phyloP scores from a whole-genome alignment of 2,113 vertebrate genomes.

The Neotoma lepida region DNA sequence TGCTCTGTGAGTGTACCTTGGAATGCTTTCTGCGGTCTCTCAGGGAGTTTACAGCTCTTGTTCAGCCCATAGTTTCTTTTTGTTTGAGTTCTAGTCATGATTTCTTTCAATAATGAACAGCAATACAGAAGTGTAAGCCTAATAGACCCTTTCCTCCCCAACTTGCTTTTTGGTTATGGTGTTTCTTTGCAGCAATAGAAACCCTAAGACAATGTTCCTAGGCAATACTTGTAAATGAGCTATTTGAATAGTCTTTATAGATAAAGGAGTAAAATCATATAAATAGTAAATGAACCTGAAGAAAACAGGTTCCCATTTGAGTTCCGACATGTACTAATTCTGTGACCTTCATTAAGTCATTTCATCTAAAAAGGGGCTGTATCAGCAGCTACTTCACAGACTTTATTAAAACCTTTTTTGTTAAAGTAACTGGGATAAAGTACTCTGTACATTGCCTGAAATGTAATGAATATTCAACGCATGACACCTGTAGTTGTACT shows the following conservation, averaged over 20 bases:
- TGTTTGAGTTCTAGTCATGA: not conserved
- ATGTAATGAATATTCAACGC: not conserved
- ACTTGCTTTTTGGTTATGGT: not conserved
- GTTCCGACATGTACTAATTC: not conserved
- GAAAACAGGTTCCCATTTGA: not conserved
- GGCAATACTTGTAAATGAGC: not conserved
- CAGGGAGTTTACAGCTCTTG: not conserved
- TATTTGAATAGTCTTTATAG: conserved; percentile 7
- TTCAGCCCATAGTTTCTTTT: not conserved
- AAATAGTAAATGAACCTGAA: not conserved
- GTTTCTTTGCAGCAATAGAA: not conserved
- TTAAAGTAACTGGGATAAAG: not conserved
- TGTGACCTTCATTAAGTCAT: not conserved
- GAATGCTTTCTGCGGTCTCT: not conserved
- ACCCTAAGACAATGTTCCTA: not conserved
- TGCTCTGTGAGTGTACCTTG: not conserved
- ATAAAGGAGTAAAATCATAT: not conserved
- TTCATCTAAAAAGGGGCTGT: not conserved
- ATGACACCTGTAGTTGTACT: not conserved
- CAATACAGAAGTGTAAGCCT: not conserved
- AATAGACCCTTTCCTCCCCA: not conserved
- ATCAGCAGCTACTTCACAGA: not conserved
- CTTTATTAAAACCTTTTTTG: not conserved
- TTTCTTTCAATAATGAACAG: not conserved
- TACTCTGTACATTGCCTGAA: not conserved